A percentile compares a stretch with the other conserved stretches of the same genome.
Evolutionary conservation across 2,797 vertebrate genomes (phyloP).

Genomic region (Tadarida brasiliensis): DNA sequence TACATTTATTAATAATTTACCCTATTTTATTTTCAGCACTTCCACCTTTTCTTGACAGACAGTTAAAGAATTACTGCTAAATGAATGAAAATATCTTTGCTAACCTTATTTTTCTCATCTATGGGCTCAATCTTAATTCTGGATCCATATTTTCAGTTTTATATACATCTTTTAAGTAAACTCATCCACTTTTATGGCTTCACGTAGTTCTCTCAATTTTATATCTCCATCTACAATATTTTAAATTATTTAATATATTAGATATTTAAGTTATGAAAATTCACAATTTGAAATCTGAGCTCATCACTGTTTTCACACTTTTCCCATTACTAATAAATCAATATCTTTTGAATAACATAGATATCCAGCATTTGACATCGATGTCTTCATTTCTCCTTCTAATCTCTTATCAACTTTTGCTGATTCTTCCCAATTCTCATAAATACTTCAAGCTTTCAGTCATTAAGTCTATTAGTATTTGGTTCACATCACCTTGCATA

Average conservation of each 20-base stretch:
- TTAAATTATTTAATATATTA: neutral
- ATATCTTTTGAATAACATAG: neutral
- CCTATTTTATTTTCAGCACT: neutral
- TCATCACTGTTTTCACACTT: neutral
- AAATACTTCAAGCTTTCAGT: neutral
- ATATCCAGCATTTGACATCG: neutral
- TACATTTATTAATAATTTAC: neutral
- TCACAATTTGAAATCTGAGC: neutral
- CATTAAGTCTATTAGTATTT: neutral
- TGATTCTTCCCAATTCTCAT: neutral
- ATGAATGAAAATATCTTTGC: neutral
- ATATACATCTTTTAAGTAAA: neutral
- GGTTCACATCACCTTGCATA: neutral
- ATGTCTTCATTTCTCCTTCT: neutral
- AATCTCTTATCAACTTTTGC: neutral
- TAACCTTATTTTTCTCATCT: neutral
- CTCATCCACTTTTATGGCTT: neutral
- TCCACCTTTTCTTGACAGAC: neutral
- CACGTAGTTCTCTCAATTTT: neutral
- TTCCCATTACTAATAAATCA: neutral
- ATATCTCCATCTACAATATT: neutral
- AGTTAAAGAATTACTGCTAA: constrained; percentile 15
- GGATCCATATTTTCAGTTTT: neutral
- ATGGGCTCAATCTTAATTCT: neutral
- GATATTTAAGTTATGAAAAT: constrained; percentile 34